Percentiles rank a stretch among this genome's conserved stretches.
Evolutionary conservation across 2,113 vertebrate species (phyloP).

Genomic region (Aix galericulata): DNA sequence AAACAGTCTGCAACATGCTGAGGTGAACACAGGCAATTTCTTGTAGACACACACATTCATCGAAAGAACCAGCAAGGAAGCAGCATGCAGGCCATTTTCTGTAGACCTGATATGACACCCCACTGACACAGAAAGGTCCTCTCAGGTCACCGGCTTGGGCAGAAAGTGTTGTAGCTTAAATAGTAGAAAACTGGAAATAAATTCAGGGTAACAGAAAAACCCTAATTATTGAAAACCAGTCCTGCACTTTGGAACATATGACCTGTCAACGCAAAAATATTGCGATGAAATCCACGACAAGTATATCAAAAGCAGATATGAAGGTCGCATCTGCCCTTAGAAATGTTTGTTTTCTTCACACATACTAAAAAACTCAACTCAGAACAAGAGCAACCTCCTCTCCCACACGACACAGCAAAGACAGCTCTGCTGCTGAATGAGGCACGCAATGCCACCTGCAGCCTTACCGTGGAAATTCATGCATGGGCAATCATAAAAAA

Average conservation of each 20-base stretch:
- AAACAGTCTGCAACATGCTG: not conserved
- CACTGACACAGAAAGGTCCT: not conserved
- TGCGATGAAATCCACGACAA: not conserved
- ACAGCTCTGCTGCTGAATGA: not conserved
- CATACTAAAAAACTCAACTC: fast-evolving
- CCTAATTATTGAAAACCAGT: not conserved
- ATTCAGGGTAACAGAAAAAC: not conserved
- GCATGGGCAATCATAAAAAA: not conserved
- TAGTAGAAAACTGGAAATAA: not conserved
- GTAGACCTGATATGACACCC: not conserved
- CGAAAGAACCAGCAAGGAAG: fast-evolving
- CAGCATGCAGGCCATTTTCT: not conserved
- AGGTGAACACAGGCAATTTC: not conserved
- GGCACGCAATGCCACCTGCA: not conserved
- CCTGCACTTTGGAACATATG: not conserved
- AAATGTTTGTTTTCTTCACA: not conserved
- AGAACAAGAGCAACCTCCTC: fast-evolving
- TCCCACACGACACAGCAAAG: fast-evolving
- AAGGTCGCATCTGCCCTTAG: not conserved
- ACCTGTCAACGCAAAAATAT: not conserved
- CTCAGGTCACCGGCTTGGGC: not conserved
- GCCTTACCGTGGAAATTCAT: fast-evolving
- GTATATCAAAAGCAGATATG: not conserved
- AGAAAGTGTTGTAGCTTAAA: not conserved
- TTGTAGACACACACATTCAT: not conserved